Evolutionary conservation across 1,140 invertebrate species (phyloP), one percentile per base, ranked within the genome.

Genomic region (Drosophila bipectinata): DNA sequence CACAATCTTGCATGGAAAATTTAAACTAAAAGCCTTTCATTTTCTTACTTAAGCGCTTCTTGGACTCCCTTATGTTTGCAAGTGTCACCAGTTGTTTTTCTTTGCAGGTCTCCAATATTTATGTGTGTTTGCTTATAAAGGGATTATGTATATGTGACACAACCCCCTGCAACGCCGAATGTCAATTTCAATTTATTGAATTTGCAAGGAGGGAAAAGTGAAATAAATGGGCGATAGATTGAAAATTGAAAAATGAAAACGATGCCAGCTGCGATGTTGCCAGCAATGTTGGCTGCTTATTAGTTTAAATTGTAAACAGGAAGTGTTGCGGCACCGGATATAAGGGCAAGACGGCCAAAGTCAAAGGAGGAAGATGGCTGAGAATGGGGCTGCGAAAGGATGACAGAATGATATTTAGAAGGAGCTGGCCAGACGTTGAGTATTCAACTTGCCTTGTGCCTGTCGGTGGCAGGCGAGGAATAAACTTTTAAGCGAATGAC

Each of bases 241-340:
- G 62, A 75, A 75, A 76, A 76, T 76, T 68, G 72, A 76, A 75
- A 76, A 76, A 68, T 68, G 72, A 76, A 76, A 76, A 61, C 62
- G 73, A 68, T 76, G 73, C 73, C 52, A 56, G 61, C 71, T 67
- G 61, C 53, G 14, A 45, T 52, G 61, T 71, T 78, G 75, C 51
- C 58, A 57, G 32, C 54, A 45, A 55, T 63, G 55, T 75, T 59
- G 82, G 75, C 48, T 79, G 79, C 81, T 87, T 88, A 87, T 87
- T 87, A 87, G 83, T 79, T 87, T 88, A 88, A 83, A 78, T 87
- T 72, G 83, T 87, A 87, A 88, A 87, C 83, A 87, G 83, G 83
- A 87, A 79, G 83, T 73, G 67, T 77, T 82, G 82, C 66, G 78
- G 83, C 79, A 84, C 66, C 77, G 77, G 77, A 77, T 79, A 79